A percentile compares a stretch with the other conserved stretches of the same genome.
These are phyloP conservation scores for Dysidea cf. avara DNA, from an alignment of 37 sponge, comb jelly and placozoan species.

Conservation along the genomic window DNA sequence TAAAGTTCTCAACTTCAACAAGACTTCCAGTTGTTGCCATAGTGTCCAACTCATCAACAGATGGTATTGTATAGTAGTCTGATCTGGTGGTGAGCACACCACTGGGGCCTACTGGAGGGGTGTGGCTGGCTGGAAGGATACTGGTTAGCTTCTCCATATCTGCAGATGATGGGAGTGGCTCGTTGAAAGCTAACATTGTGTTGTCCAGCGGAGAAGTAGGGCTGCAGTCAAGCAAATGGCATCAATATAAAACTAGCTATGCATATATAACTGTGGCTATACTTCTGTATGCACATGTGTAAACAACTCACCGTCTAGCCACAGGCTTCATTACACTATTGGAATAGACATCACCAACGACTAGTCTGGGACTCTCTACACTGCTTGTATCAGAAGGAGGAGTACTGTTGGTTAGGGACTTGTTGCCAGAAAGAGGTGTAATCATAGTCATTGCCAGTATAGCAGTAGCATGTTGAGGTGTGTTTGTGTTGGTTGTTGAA, in stretches of 20 bases:
- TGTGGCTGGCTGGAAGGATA: neutral
- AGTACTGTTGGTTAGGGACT: neutral
- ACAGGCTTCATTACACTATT: conserved; percentile 34
- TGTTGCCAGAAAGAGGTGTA: neutral
- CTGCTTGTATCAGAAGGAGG: conserved; percentile 11
- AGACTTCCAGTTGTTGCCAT: neutral
- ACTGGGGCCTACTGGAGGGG: conserved; percentile 4
- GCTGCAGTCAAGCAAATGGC: neutral
- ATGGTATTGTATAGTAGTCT: conserved; percentile 73
- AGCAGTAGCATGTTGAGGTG: conserved; percentile 5
- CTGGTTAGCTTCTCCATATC: neutral
- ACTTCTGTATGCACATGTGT: too few relatives aligned
- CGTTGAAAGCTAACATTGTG: too few relatives aligned
- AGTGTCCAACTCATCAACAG: conserved; percentile 53
- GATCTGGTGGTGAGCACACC: conserved; percentile 11
- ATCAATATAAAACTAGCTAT: neutral
- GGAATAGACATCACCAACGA: conserved; percentile 16
- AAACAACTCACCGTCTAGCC: neutral
- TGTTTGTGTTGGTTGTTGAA: neutral
- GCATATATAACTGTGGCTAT: too few relatives aligned
- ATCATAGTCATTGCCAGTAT: neutral
- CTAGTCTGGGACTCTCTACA: conserved; percentile 43
- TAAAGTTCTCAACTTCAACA: conserved; percentile 58
- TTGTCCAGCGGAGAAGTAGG: conserved; percentile 1
- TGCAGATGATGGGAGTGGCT: neutral